phyloP scores from a whole-genome alignment of 2,113 vertebrate genomes.

The Sorex araneus region DNA sequence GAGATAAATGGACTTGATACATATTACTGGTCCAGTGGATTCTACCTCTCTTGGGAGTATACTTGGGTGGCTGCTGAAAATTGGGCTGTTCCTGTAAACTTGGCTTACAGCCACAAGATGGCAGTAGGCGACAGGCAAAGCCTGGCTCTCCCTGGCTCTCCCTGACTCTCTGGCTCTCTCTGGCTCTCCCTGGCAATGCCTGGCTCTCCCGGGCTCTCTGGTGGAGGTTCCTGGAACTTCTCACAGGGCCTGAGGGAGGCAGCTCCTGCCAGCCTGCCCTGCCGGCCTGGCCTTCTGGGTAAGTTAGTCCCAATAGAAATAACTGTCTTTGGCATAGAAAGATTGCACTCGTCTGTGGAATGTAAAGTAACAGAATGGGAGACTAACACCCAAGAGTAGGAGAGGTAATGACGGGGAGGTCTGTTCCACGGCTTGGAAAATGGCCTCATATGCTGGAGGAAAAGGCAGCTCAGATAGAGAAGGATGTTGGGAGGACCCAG shows the following conservation, averaged over 20 bases:
- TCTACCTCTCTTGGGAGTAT: not conserved
- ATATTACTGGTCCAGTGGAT: not conserved
- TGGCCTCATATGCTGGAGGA: no score
- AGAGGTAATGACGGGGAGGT: no score
- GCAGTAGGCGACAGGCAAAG: conserved; percentile 66
- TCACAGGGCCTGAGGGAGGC: not conserved
- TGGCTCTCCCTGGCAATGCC: rapidly evolving
- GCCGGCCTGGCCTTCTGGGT: not conserved
- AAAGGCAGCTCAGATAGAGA: no score
- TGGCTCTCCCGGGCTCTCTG: rapidly evolving
- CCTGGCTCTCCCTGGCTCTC: rapidly evolving
- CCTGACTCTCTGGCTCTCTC: rapidly evolving
- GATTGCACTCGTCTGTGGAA: no score
- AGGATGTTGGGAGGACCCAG: no score
- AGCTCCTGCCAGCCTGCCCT: rapidly evolving
- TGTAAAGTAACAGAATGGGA: no score
- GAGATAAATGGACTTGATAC: not conserved
- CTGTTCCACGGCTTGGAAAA: no score
- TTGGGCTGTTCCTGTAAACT: not conserved
- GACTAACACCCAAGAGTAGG: no score
- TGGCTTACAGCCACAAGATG: conserved; percentile 65
- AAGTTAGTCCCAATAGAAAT: not conserved
- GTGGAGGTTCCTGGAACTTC: rapidly evolving
- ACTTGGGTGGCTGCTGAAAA: not conserved
- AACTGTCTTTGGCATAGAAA: no score